phyloP scores from a whole-genome alignment of 2,888 invertebrate species.

The Rhyacophila evoluta region DNA sequence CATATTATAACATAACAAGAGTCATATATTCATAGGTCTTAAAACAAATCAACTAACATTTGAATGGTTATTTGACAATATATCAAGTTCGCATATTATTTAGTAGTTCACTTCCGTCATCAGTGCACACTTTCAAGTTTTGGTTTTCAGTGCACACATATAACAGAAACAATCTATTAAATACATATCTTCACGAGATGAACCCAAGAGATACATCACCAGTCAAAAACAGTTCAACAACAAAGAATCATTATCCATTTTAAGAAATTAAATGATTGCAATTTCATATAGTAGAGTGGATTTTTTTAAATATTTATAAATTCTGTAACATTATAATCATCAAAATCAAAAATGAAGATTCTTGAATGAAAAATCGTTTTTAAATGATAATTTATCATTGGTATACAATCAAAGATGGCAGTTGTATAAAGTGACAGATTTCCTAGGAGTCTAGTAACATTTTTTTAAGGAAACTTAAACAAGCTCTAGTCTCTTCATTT shows the following conservation, averaged over 20 bases:
- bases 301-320: not conserved
- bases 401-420: not conserved
- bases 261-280: not conserved
- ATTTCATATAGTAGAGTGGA: not conserved
- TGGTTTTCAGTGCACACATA: not conserved
- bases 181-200: not conserved
- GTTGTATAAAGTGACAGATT: not conserved
- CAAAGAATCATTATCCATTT: not conserved
- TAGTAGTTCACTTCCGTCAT: not conserved
- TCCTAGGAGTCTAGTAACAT: slow-evolving; percentile 14
- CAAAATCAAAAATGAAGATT: not conserved
- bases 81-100: not conserved
- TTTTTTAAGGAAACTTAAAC: slow-evolving; percentile 59
- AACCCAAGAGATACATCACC: not conserved
- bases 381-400: not conserved
- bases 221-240: not conserved
- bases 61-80: not conserved
- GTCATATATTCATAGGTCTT: slow-evolving; percentile 18
- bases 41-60: slow-evolving; percentile 9
- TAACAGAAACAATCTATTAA: not conserved
- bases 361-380: not conserved
- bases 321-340: too few relatives aligned
- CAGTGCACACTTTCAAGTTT: not conserved
- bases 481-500: slow-evolving; percentile 85
- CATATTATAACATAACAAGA: slow-evolving; percentile 21